phyloP scores from a whole-genome alignment of 92 coral and sea anemone species.

The Siderastrea siderea region DNA sequence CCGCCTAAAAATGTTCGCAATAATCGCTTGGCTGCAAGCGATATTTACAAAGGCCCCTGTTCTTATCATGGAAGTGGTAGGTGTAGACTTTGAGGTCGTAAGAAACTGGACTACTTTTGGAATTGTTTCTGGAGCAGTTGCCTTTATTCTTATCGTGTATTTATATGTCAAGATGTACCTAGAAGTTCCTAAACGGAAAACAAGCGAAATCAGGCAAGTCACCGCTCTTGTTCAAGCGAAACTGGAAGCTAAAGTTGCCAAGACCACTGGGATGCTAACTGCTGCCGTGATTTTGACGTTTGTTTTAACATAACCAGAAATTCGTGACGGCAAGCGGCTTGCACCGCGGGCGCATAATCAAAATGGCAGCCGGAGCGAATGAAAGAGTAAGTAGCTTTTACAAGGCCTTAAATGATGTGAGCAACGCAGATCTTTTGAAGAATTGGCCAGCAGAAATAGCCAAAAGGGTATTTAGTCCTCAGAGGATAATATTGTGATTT shows the following conservation, averaged over 20 bases:
- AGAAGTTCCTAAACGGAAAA: not conserved
- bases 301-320: no score
- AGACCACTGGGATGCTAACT: not conserved
- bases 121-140: not conserved
- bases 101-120: not conserved
- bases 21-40: not conserved
- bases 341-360: no score
- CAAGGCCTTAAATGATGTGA: not conserved
- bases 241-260: not conserved
- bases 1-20: not conserved
- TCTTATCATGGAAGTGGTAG: not conserved
- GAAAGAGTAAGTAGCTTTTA: no score
- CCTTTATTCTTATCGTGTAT: not conserved
- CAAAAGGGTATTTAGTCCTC: no score
- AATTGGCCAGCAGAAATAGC: no score
- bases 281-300: not conserved
- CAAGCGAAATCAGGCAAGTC: no score
- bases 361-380: no score
- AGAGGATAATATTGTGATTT: no score
- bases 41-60: not conserved
- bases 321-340: no score
- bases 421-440: not conserved
- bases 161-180: not conserved
- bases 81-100: not conserved
- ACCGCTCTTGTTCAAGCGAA: no score